Conservation (phyloP, 2,797 vertebrate genomes). For the Huso huso region DNA sequence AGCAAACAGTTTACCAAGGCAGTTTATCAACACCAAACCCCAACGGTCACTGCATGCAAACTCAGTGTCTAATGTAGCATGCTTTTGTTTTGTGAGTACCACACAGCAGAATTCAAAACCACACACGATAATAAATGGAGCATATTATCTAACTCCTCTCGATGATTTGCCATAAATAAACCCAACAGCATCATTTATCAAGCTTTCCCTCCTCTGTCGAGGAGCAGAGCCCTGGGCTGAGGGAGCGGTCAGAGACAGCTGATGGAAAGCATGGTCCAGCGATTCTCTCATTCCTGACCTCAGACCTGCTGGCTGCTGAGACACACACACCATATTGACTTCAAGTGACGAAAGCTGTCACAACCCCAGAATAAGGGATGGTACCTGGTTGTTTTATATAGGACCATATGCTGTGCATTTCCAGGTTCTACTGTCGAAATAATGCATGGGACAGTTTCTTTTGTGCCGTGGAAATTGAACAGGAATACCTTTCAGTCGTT, state of each 20-base stretch:
- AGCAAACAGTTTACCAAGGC: too few relatives aligned
- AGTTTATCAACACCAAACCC: too few relatives aligned
- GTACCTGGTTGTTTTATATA: too few relatives aligned
- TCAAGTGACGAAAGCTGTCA: too few relatives aligned
- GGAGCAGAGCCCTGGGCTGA: neutral
- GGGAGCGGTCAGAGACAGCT: neutral
- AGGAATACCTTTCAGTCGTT: too few relatives aligned
- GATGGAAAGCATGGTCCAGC: neutral
- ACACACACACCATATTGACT: too few relatives aligned
- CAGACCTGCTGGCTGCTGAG: neutral
- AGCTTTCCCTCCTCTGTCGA: neutral
- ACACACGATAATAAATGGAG: slow-evolving; percentile 7
- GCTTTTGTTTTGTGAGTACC: slow-evolving; percentile 2
- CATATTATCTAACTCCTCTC: slow-evolving; percentile 1
- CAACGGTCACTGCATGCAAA: neutral
- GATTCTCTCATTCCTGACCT: neutral
- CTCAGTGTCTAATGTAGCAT: neutral
- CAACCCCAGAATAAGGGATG: too few relatives aligned
- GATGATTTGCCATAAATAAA: slow-evolving; percentile 2
- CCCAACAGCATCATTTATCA: neutral
- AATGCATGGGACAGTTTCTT: too few relatives aligned
- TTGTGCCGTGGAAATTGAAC: too few relatives aligned
- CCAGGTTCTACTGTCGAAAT: too few relatives aligned
- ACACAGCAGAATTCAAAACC: neutral
- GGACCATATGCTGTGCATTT: too few relatives aligned